A percentile compares a stretch with the other conserved stretches of the same genome.
phyloP scores from a whole-genome alignment of 2,888 invertebrate genomes.

The Zygaena filipendulae region DNA sequence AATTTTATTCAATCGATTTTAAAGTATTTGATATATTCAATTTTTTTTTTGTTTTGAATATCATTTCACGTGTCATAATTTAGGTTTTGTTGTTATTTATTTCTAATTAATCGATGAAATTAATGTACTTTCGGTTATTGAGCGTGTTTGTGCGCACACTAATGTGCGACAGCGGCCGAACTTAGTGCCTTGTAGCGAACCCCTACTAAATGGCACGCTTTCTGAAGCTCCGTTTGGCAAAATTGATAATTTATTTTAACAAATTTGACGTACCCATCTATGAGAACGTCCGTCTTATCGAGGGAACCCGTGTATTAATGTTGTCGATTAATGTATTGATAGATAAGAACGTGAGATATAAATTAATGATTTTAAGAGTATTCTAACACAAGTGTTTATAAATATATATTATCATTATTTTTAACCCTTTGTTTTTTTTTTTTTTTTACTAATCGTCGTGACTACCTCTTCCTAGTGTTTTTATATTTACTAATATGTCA shows the following conservation, averaged over 20 bases:
- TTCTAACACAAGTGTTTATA: constrained; percentile 70
- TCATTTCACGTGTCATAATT: constrained; percentile 57
- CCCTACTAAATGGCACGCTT: no score
- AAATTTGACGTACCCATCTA: no score
- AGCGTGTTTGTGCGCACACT: background rate
- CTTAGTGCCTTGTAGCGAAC: background rate
- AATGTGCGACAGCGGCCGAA: constrained; percentile 1
- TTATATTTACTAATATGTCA: constrained; percentile 30
- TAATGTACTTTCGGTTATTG: background rate
- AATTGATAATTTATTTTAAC: no score
- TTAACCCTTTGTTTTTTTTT: constrained; percentile 48
- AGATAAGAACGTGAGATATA: constrained; percentile 65
- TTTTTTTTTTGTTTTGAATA: constrained; percentile 49
- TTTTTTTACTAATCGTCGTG: constrained; percentile 60
- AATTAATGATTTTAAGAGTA: constrained; percentile 68
- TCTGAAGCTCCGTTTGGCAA: no score
- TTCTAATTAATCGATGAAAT: constrained; percentile 46
- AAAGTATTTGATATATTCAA: constrained; percentile 58
- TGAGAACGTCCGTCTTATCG: constrained; percentile 34
- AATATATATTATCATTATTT: constrained; percentile 69
- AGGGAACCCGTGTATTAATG: constrained; percentile 51
- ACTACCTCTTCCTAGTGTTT: constrained; percentile 26
- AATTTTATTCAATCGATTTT: no score
- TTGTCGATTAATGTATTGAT: constrained; percentile 61
- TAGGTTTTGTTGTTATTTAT: constrained; percentile 60